Conservation (phyloP, 2,888 invertebrate species). For the Encarsia formosa region DNA sequence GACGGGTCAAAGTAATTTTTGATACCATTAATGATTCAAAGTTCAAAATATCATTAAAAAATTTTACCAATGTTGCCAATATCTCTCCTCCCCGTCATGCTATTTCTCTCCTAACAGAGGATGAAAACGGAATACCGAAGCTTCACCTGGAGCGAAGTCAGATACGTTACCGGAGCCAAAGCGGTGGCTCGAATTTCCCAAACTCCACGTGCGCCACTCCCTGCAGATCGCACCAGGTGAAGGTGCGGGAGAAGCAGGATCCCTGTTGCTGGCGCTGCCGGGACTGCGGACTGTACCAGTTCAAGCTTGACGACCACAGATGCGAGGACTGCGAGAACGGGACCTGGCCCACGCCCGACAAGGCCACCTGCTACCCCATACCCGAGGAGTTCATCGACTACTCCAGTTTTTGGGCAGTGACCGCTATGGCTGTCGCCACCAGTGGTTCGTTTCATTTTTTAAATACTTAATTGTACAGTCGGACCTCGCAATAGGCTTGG, state of each 20-base stretch:
- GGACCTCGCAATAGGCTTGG: no score
- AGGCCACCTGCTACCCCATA: constrained; percentile 48
- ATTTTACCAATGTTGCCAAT: no score
- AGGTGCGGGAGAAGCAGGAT: constrained; percentile 49
- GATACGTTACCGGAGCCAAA: constrained; percentile 42
- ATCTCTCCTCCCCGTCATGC: no score
- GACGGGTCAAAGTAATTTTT: no score
- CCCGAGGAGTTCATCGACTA: constrained; percentile 53
- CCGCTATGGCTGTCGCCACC: constrained; percentile 50
- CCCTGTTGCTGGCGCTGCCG: constrained; percentile 57
- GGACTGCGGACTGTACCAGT: constrained; percentile 51
- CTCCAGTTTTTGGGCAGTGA: constrained; percentile 52
- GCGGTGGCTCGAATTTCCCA: constrained; percentile 41
- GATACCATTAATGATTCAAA: no score
- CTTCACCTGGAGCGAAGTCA: constrained; percentile 19
- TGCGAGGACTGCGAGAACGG: constrained; percentile 53
- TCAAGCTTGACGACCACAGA: constrained; percentile 48
- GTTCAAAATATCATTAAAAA: no score
- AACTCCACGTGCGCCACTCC: constrained; percentile 51
- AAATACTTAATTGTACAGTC: background rate
- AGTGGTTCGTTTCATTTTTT: constrained; percentile 31
- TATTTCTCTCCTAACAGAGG: no score
- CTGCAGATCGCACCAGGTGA: constrained; percentile 46
- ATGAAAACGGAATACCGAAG: constrained; percentile 15
- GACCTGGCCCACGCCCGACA: constrained; percentile 43